Evolutionary conservation across 1,140 invertebrate species (phyloP), one percentile per base, ranked within the genome.

Genomic region (Heliconius congener): DNA sequence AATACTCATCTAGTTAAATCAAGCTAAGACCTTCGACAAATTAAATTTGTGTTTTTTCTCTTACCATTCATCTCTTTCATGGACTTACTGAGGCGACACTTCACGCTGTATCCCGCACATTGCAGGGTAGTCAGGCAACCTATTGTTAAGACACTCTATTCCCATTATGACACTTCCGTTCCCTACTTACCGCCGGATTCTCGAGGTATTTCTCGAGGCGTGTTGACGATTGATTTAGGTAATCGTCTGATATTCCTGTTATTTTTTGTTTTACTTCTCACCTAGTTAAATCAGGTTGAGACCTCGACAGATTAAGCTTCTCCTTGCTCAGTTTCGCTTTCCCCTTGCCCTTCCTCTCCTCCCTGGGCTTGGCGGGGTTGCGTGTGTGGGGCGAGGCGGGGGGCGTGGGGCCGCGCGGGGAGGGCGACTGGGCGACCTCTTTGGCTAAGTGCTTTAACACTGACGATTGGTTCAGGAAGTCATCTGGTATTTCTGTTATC

Each of bases 401-500:
- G 0, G 93, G 90, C 16, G 93, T 91, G 16, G 87, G 85, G 0
- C 89, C 91, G 8, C 94, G 94, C 1, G 95, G 95, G 8, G 94
- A 88, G 1, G 95, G 94, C 66, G 95, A 95, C 82, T 95, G 94
- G 8, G 95, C 97, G 9, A 97, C 97, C 93, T 98, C 97, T 93
- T 97, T 97, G 2, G 97, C 97, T 75, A 98, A 95, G 93, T 98
- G 97, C 93, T 98, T 98, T 81, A 98, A 90, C n/a, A 98, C 97
- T 88, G 97, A 95, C 19, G 97, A 97, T 84, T 98, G 97, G 91
- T 96, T 97, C 3, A 98, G 95, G 89, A 97, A 98, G 94, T 98
- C 97, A 87, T 97, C 97, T 23, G 97, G 97, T 87, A 98, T 98
- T 89, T 97, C 97, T 1, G 96, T 97, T 82, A 98, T 97, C 94